Percentiles rank a stretch among this genome's conserved stretches.
Evolutionary conservation across 2,888 invertebrate species (phyloP).

Genomic region (Sphaerophoria rueppellii): DNA sequence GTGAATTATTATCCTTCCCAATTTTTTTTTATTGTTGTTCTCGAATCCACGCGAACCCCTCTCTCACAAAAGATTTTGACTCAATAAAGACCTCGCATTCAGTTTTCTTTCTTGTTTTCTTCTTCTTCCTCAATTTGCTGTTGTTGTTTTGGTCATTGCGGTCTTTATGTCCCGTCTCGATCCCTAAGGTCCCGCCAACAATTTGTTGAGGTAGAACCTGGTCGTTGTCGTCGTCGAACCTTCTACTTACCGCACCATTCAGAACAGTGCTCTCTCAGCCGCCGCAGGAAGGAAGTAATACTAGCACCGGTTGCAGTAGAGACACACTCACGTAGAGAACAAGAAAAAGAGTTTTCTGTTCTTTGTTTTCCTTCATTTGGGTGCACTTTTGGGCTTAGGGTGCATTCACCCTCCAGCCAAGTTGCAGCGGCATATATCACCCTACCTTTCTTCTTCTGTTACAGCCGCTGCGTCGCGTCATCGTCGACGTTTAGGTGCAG

Average conservation of each 20-base stretch:
- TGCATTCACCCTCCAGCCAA: constrained; percentile 69
- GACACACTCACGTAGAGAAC: constrained; percentile 29
- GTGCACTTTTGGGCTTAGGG: constrained; percentile 64
- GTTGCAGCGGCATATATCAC: constrained; percentile 63
- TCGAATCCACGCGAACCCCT: constrained; percentile 53
- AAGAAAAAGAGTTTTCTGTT: constrained; percentile 14
- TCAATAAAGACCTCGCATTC: constrained; percentile 70
- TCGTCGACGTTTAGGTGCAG: constrained; percentile 18
- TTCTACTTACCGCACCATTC: constrained; percentile 49
- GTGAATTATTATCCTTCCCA: constrained; percentile 42
- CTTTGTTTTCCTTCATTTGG: constrained; percentile 18
- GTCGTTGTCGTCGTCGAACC: constrained; percentile 63
- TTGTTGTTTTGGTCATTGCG: constrained; percentile 2
- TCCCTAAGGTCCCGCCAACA: constrained; percentile 53
- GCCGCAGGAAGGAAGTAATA: constrained; percentile 71
- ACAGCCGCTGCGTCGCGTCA: too few relatives aligned
- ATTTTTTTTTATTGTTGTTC: constrained; percentile 23
- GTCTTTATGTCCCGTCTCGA: constrained; percentile 29
- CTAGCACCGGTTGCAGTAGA: constrained; percentile 68
- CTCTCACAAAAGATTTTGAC: constrained; percentile 49
- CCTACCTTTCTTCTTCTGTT: neutral
- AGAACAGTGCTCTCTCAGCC: neutral
- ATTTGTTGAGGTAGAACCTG: constrained; percentile 74
- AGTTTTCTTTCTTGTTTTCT: constrained; percentile 41
- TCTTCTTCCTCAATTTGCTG: constrained; percentile 11